Base-by-base conservation (phyloP, 2,888 invertebrate genomes). In the Frankliniella intonsa region DNA sequence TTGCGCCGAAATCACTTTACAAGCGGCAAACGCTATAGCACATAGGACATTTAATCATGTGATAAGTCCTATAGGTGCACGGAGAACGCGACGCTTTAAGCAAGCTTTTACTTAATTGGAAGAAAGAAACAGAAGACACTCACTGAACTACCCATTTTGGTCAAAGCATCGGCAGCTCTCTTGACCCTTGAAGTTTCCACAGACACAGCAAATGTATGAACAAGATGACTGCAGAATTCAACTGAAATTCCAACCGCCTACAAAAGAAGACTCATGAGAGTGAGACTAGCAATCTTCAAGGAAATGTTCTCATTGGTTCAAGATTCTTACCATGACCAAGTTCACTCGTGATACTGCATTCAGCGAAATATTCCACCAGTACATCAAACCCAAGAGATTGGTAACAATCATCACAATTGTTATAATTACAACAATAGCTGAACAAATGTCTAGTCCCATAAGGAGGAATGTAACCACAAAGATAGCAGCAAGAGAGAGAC, bases 291-390 rank as follows among this genome's bases (percentile, higher is more conserved):
- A n/a, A 19, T 50, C n/a, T 62, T 10, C 50, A 3, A 76, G 80
- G 25, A 80, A 27, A 80, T 25, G 22, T 22, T 80, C 3, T 3
- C 25, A 82, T 19, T 3, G 17, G 19, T 76, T 81, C 12, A 55
- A 25, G n/a, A 55, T 9, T 83, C 86, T 85, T 85, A 96, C 98
- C 91, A 97, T 97, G 82, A 96, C 96, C 85, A 99, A 91, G 89
- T 99, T 99, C 83, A 99, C 99, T 9, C 99, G 90, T 0, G 99
- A 98, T 1, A 99, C 95, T 0, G 99, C 99, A 87, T 99, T 99
- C 81, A 99, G 90, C 62, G 95, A 94, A 84, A 99, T 97, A 85
- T 94, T 91, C 97, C 97, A 98, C 91, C 96, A 94, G 89, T 95
- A 98, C 99, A 99, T 99, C 84, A 98, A 90, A 2, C 98, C 98